Evolutionary conservation across 2,888 invertebrate species (phyloP), one percentile per base, ranked within the genome.

Genomic region (Dione vanillae): DNA sequence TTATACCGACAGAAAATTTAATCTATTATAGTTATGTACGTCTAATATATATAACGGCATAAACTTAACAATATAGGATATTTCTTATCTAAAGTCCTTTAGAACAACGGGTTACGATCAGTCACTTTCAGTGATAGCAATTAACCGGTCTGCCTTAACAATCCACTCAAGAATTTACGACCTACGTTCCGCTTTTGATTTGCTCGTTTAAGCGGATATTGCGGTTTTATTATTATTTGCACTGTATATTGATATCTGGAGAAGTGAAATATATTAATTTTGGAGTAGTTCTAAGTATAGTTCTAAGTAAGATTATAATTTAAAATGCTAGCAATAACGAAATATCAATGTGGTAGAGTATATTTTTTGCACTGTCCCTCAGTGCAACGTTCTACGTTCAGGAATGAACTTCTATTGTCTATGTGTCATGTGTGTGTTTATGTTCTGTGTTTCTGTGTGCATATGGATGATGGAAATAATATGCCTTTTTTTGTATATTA

Each of bases 51-150:
- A 27, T 27, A 27, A 27, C 5, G 5, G 27, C 5, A 27, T 27
- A 27, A n/a, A 27, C 27, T 27, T 58, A 58, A 41, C 10, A 67
- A 47, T n/a, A 14, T 20, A 58, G 11, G 8, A n/a, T n/a, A 16
- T 37, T 51, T 11, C n/a, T 47, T 59, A 37, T 49, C 47, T 64
- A 49, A 40, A 20, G 37, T 37, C 41, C 43, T 52, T 52, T 43
- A 65, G 37, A 43, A 61, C 65, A 59, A 67, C 45, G 59, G 35
- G 65, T 76, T 74, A 77, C 68, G 75, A 70, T 66, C 73, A 54
- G 64, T 73, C 62, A 56, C 62, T 72, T 77, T 77, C 76, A 77
- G 74, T 74, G 74, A 64, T 52, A 56, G 77, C 77, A 78, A 78
- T 78, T 78, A 78, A 78, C 74, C 68, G 70, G 61, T 66, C 68